Conservation (phyloP, 2,888 invertebrate genomes). For the Diarsia rubi region DNA sequence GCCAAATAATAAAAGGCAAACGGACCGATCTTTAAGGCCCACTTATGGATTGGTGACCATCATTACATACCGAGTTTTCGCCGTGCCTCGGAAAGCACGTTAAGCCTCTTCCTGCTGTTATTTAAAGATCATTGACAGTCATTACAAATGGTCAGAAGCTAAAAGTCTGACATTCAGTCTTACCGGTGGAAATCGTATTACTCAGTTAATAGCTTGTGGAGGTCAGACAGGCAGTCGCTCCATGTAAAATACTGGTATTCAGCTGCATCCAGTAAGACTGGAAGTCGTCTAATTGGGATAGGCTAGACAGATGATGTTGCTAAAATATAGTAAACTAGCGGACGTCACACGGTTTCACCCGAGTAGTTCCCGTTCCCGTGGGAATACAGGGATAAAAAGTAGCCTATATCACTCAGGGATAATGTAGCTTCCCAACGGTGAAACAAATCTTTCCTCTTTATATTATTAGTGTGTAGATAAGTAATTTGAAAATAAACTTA, state of each 20-base stretch:
- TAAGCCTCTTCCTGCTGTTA: too few species aligned
- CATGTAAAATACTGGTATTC: background rate
- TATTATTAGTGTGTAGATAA: too few species aligned
- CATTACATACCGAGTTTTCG: background rate
- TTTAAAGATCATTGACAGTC: too few species aligned
- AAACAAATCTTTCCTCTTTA: too few species aligned
- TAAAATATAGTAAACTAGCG: too few species aligned
- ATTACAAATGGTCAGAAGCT: background rate
- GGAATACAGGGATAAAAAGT: too few species aligned
- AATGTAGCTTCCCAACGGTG: too few species aligned
- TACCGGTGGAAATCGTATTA: background rate
- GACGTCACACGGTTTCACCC: too few species aligned
- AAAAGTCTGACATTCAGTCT: background rate
- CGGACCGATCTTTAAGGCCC: background rate
- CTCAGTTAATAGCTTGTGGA: background rate
- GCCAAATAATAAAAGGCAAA: background rate
- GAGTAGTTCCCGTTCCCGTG: too few species aligned
- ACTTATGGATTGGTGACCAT: background rate
- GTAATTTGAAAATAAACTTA: conserved; percentile 71
- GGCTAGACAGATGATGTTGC: too few species aligned
- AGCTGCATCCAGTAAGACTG: background rate
- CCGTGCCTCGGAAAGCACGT: background rate
- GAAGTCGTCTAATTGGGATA: too few species aligned
- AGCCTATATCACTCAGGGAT: too few species aligned
- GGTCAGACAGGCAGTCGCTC: background rate